Evolutionary conservation across 2,113 vertebrate species (phyloP), one percentile per base, ranked within the genome.

Genomic region (Eurystomus gularis): DNA sequence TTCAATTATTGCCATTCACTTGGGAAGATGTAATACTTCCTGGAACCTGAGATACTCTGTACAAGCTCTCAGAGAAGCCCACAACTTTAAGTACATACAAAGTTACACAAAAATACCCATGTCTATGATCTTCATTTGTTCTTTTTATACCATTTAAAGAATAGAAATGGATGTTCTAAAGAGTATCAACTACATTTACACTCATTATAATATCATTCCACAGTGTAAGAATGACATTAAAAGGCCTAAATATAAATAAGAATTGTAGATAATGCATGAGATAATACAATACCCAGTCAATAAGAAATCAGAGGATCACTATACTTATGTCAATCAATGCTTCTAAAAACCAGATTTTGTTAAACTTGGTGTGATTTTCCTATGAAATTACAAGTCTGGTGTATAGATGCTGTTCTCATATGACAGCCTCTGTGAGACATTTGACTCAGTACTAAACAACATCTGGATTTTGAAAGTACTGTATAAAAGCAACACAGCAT

Each of bases 1-100:
- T 94, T 96, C 92, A 96, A 78, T 97, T 94, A 86, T 69, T 78
- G 86, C 40, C 78, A 39, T 77, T 88, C 72, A 85, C 85, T 81
- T 64, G 58, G 75, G 68, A 94, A 96, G 78, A 82, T 58, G 72
- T 58, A 93, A 12, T 72, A 76, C 77, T 86, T 94, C 54, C 54
- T 73, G 51, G 78, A 82, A 96, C 77, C 62, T 33, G 51, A 93
- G 90, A 55, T 80, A 48, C 40, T 75, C 51, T 60, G 40, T 77
- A 66, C 48, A 72, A 77, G 44, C 39, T 82, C 82, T 80, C 20
- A 72, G 73, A 89, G 77, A 93, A 91, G n/a, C 21, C 39, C 66
- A 75, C 55, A 88, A 21, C 60, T 60, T 93, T 33, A 93, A 93
- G 80, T 16, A 35, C 37, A 23, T 26, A 35, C 17, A 44, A 86